These are phyloP conservation scores for Drosophila rubida DNA, from an alignment of 2,888 invertebrate genomes.

Conservation along the genomic window DNA sequence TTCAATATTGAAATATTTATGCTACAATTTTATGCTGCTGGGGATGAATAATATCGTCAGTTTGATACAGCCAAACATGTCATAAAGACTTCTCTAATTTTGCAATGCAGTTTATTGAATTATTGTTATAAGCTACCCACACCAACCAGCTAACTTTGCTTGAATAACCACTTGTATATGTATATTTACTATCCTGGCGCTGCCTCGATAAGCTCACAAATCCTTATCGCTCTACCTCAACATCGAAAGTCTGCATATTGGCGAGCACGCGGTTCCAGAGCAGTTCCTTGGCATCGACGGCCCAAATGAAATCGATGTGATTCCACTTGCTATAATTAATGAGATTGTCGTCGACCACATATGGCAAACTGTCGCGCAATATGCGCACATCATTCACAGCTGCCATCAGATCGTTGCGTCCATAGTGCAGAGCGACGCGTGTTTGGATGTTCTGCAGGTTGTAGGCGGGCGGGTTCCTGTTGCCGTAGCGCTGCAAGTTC, in stretches of 20 bases:
- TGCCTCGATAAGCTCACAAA: neutral
- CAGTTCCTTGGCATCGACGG: slow-evolving; percentile 86
- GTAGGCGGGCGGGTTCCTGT: slow-evolving; percentile 86
- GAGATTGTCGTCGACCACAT: slow-evolving; percentile 85
- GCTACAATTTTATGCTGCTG: no score
- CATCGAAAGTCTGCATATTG: slow-evolving; percentile 83
- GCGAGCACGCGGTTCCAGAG: slow-evolving; percentile 87
- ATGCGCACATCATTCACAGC: slow-evolving; percentile 85
- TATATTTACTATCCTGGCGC: neutral
- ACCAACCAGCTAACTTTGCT: no score
- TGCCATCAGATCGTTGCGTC: slow-evolving; percentile 88
- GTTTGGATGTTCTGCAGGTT: slow-evolving; percentile 86
- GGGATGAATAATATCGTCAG: no score
- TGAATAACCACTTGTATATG: no score
- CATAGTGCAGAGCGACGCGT: slow-evolving; percentile 88
- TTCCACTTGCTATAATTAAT: slow-evolving; percentile 86
- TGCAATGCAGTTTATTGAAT: no score
- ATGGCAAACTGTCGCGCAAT: slow-evolving; percentile 78
- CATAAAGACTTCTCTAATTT: no score
- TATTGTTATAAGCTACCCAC: no score
- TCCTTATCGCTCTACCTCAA: neutral
- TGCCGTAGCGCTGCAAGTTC: slow-evolving; percentile 86
- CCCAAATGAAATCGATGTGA: slow-evolving; percentile 90
- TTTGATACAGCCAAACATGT: no score
- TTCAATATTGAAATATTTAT: no score